Conservation (phyloP, 2,888 invertebrate species). For the Polymixis lichenea region DNA sequence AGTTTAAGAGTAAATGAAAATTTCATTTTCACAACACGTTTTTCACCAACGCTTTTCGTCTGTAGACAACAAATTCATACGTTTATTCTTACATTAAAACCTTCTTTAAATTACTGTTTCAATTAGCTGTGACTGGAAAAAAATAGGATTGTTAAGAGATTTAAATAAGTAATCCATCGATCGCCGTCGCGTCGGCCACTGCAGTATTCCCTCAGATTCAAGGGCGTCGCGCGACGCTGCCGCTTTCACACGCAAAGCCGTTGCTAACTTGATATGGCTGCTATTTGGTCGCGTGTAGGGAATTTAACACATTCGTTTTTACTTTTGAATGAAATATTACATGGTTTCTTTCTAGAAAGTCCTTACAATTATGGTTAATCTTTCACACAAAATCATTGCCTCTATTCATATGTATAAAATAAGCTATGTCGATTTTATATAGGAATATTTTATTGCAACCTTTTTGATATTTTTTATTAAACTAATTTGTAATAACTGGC, state of each 20-base stretch:
- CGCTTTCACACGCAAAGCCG: slow-evolving; percentile 65
- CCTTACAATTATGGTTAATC: no score
- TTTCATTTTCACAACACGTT: not conserved
- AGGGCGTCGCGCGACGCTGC: slow-evolving; percentile 74
- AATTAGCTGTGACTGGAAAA: not conserved
- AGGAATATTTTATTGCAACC: not conserved
- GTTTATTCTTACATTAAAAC: not conserved
- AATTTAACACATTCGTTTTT: slow-evolving; percentile 8
- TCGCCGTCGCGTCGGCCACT: slow-evolving; percentile 68
- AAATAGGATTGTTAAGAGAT: slow-evolving; percentile 48
- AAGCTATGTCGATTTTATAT: not conserved
- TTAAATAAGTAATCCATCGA: slow-evolving; percentile 62
- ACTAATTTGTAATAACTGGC: not conserved
- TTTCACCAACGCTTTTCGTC: not conserved
- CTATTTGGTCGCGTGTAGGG: slow-evolving; percentile 42
- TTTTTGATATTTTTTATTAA: not conserved
- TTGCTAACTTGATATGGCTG: slow-evolving; percentile 57
- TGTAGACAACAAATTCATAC: not conserved
- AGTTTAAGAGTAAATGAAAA: not conserved
- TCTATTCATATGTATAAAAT: no score
- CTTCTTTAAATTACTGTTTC: not conserved
- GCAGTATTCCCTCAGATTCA: slow-evolving; percentile 80
- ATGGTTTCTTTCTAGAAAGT: no score
- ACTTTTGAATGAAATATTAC: slow-evolving; percentile 34
- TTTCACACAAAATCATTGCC: not conserved